A percentile compares a stretch with the other conserved stretches of the same genome.
These are phyloP conservation scores for Chamaetylas fuelleborni DNA, from an alignment of 2,113 vertebrate species.

Conservation along the genomic window DNA sequence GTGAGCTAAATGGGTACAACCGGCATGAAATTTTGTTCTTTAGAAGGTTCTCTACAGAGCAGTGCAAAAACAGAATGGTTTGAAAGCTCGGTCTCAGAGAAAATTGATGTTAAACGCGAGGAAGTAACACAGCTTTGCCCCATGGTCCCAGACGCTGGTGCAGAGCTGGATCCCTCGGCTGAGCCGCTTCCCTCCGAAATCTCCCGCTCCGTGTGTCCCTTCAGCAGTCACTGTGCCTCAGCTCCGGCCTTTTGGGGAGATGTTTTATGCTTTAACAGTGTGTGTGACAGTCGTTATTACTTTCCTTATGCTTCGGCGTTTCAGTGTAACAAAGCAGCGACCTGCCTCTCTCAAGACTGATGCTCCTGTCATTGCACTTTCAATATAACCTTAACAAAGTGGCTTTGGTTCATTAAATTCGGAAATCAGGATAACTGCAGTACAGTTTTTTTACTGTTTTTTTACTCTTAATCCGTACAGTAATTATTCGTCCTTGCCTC, in stretches of 20 bases:
- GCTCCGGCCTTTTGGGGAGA: accelerated
- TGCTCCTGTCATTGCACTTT: background rate
- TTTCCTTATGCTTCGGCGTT: accelerated
- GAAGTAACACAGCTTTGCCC: slow-evolving; percentile 49
- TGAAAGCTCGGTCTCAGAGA: accelerated
- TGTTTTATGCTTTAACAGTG: accelerated
- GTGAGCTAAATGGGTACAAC: accelerated
- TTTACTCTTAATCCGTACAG: background rate
- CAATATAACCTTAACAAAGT: accelerated
- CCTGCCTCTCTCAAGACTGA: accelerated
- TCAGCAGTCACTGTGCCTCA: accelerated
- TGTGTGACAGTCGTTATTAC: accelerated
- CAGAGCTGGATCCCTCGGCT: background rate
- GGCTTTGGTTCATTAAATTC: accelerated
- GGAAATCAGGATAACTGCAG: accelerated
- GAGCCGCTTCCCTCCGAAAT: background rate
- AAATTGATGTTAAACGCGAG: background rate
- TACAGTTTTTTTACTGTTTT: too few species aligned
- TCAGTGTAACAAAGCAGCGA: background rate
- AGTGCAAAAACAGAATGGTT: accelerated
- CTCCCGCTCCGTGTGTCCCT: accelerated
- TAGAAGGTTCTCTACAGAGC: background rate
- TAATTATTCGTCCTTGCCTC: accelerated
- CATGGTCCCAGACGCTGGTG: accelerated
- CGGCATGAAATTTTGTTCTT: background rate